These are phyloP conservation scores for Cloeon dipterum DNA, from an alignment of 2,888 invertebrate species.

Conservation along the genomic window DNA sequence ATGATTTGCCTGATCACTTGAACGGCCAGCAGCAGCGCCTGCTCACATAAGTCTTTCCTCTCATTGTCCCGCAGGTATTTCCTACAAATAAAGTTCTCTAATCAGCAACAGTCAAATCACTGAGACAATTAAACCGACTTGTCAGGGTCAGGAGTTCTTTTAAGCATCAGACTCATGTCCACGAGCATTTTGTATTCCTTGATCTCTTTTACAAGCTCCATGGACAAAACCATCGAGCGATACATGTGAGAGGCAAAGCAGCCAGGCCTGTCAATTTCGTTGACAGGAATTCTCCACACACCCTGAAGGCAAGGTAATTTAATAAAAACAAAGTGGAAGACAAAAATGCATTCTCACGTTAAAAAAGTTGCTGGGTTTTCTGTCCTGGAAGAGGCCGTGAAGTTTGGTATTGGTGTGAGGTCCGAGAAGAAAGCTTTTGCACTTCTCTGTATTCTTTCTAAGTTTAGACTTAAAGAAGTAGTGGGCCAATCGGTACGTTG, in stretches of 20 bases:
- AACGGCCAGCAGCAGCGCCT: conserved; percentile 49
- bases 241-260: conserved; percentile 82
- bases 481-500: conserved; percentile 66
- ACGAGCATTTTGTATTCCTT: conserved; percentile 59
- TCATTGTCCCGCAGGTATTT: conserved; percentile 70
- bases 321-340: background rate
- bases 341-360: conserved; percentile 41
- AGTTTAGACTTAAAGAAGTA: conserved; percentile 53
- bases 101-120: background rate
- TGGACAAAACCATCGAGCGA: conserved; percentile 53
- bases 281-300: conserved; percentile 75
- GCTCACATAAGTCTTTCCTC: conserved; percentile 53
- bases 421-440: conserved; percentile 44
- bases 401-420: conserved; percentile 32
- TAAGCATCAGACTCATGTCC: conserved; percentile 54
- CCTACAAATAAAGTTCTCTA: conserved; percentile 18
- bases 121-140: conserved; percentile 35
- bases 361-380: conserved; percentile 70
- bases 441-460: conserved; percentile 40
- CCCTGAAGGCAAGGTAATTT: conserved; percentile 27
- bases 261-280: conserved; percentile 79
- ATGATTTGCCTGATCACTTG: conserved; percentile 31
- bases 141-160: conserved; percentile 60
- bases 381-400: conserved; percentile 63
- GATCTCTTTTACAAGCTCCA: conserved; percentile 56